A percentile compares a stretch with the other conserved stretches of the same genome.
phyloP scores from a whole-genome alignment of 2,888 invertebrate genomes.

The Cheilosia impressa region DNA sequence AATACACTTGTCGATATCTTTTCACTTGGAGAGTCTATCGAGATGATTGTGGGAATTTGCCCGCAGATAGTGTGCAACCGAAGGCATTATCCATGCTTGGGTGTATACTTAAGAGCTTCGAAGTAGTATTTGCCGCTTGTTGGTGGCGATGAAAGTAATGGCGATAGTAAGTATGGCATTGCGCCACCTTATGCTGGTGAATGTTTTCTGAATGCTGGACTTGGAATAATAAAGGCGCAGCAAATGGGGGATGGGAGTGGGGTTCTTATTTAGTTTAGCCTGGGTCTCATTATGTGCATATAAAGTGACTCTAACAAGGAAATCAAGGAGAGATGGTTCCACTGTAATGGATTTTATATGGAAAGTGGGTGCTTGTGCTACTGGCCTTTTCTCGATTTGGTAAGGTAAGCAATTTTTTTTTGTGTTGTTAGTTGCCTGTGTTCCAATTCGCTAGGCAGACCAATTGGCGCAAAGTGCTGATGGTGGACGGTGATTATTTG shows the following conservation, averaged over 20 bases:
- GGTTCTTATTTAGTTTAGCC: constrained; percentile 16
- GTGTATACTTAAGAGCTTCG: constrained; percentile 40
- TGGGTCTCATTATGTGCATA: constrained; percentile 67
- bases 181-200: constrained; percentile 30
- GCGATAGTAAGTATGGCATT: constrained; percentile 46
- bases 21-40: constrained; percentile 61
- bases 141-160: constrained; percentile 51
- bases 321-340: constrained; percentile 44
- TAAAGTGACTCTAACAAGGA: constrained; percentile 61
- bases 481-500: constrained; percentile 24
- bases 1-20: constrained; percentile 60
- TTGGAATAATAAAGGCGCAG: constrained; percentile 14
- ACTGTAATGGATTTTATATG: constrained; percentile 48
- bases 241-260: neutral
- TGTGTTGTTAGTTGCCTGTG: neutral
- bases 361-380: constrained; percentile 29
- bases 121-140: constrained; percentile 8
- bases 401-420: constrained; percentile 25
- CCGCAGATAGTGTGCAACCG: constrained; percentile 50
- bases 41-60: constrained; percentile 56
- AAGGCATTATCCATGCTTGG: constrained; percentile 59
- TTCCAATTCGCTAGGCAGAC: constrained; percentile 22
- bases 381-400: constrained; percentile 29
- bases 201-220: constrained; percentile 36
- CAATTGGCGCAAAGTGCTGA: constrained; percentile 34